These are phyloP conservation scores for Acronicta leporina DNA, from an alignment of 2,888 invertebrate genomes.

Conservation along the genomic window DNA sequence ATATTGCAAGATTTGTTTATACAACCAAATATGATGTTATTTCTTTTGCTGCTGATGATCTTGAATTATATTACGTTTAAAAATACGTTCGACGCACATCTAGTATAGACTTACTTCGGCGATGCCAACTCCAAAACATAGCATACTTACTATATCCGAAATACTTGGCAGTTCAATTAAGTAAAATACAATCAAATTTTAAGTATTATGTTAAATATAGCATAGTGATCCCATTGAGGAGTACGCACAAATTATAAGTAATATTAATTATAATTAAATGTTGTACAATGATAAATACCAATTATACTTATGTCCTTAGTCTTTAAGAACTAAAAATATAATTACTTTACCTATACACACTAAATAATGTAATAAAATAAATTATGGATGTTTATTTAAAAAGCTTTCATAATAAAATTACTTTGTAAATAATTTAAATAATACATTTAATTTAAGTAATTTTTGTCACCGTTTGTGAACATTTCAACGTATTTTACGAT, in stretches of 20 bases:
- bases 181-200: not conserved
- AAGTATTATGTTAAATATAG: not conserved
- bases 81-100: not conserved
- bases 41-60: slow-evolving; percentile 14
- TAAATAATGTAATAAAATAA: slow-evolving; percentile 3
- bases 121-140: not conserved
- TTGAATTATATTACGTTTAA: slow-evolving; percentile 14
- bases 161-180: no score
- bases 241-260: slow-evolving; percentile 34
- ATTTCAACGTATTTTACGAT: slow-evolving; percentile 47
- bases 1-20: not conserved
- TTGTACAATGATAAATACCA: not conserved
- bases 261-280: slow-evolving; percentile 19
- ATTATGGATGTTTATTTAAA: no score
- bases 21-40: not conserved
- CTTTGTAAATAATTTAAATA: no score
- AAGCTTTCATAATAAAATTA: no score
- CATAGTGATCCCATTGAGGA: slow-evolving; percentile 1
- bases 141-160: not conserved
- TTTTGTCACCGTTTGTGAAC: slow-evolving; percentile 39
- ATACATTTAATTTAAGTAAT: not conserved
- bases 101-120: not conserved
- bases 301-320: slow-evolving; percentile 1
- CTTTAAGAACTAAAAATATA: slow-evolving; percentile 3
- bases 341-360: not conserved